Base-by-base conservation (phyloP, 2,888 invertebrate genomes). In the Chrysolina americana region DNA sequence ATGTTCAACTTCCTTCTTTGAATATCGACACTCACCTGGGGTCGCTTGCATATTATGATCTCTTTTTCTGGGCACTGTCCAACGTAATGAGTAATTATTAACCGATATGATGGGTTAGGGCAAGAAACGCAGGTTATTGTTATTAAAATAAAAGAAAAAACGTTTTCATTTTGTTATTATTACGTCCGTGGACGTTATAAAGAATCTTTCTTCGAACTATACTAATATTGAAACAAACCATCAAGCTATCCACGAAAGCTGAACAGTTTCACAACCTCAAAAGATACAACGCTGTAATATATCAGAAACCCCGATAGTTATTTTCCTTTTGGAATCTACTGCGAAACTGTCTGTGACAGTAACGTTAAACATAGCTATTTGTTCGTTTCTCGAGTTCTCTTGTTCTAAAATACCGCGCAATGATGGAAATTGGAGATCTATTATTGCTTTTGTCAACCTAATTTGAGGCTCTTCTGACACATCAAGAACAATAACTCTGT, bases 401-500 rank as follows among this genome's bases (percentile, higher is more conserved):
- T 23, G 53, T 53, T 53, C 53, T 0, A 11, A 53, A 53, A 53
- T 53, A 21, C 53, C 15, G 15, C 13, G 15, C 11, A 19, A 53
- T 53, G 53, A 53, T 53, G 53, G 21, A 53, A 53, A 53, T 53
- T 11, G 21, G 21, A 17, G 21, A 53, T 53, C 53, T 53, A 53
- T 53, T 13, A 53, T 50, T 13, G 53, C 21, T 53, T 19, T 21
- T 53, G 53, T 53, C 21, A 53, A 53, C 53, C 53, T 21, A 53
- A 36, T 36, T 53, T 23, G 19, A 13, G 19, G 53, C 53, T 19
- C 19, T 19, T 23, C 19, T 53, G 53, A 53, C 53, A 53, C 19
- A 19, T 23, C 53, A 21, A 53, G 53, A 53, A 19, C 21, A 21
- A 21, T 21, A 13, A 53, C 21, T 13, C 3, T 21, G 53, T 53